phyloP scores from a whole-genome alignment of 2,113 vertebrate genomes.

The Tragelaphus imberbis region DNA sequence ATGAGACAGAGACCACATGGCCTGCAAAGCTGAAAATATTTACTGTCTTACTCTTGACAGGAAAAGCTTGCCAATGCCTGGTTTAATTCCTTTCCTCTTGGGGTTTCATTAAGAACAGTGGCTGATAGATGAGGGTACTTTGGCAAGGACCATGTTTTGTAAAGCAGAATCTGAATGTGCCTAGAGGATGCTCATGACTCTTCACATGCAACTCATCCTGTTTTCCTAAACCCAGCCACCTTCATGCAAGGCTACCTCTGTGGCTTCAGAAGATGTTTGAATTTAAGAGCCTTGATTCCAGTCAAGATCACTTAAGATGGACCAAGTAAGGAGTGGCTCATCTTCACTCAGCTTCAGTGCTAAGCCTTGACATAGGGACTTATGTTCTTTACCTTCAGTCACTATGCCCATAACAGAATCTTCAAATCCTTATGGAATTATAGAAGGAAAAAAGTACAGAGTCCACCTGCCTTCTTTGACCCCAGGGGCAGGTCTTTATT shows the following conservation, averaged over 20 bases:
- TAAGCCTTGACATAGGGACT: neutral
- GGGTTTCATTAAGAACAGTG: neutral
- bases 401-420: neutral
- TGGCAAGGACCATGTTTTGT: neutral
- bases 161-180: neutral
- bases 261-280: neutral
- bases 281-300: neutral
- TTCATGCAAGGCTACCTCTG: neutral
- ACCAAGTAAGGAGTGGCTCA: neutral
- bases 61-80: neutral
- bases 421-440: neutral
- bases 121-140: neutral
- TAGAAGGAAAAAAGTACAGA: neutral
- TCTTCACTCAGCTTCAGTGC: neutral
- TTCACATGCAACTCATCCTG: neutral
- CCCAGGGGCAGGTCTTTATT: neutral
- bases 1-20: neutral
- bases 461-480: neutral
- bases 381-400: neutral
- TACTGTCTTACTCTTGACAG: neutral
- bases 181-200: neutral
- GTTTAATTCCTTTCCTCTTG: neutral
- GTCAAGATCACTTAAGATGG: neutral
- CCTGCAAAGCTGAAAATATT: neutral
- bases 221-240: neutral